Percentiles rank a stretch among this genome's conserved stretches.
phyloP scores from a whole-genome alignment of 2,888 invertebrate species.

The Leucania comma region DNA sequence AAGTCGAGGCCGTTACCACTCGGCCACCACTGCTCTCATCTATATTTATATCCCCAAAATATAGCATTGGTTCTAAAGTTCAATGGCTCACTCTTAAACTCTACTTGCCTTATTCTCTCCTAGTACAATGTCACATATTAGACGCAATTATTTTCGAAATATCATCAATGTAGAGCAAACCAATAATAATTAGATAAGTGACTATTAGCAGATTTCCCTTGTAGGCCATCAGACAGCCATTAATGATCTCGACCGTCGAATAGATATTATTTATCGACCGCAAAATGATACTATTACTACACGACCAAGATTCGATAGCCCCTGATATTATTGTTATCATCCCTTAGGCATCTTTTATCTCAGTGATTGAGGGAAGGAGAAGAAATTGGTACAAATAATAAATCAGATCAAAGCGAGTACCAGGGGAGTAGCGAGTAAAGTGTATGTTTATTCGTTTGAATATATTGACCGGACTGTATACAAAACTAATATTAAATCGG shows the following conservation, averaged over 20 bases:
- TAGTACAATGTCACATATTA: too few species aligned
- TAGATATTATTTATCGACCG: conserved; percentile 29
- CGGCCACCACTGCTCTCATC: too few species aligned
- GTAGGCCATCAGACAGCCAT: conserved; percentile 1
- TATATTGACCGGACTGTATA: background rate
- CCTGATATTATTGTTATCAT: conserved; percentile 15
- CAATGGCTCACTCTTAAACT: background rate
- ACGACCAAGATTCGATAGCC: conserved; percentile 5
- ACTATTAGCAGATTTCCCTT: conserved; percentile 6
- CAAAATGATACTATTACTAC: conserved; percentile 26
- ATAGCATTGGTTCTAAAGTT: background rate
- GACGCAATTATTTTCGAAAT: background rate
- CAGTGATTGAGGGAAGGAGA: conserved; percentile 10
- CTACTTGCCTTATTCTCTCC: too few species aligned
- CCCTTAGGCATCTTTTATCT: conserved; percentile 26
- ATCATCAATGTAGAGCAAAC: background rate
- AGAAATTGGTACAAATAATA: conserved; percentile 7
- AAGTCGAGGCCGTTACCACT: too few species aligned
- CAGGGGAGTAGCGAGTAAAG: background rate
- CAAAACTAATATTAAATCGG: background rate
- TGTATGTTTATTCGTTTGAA: background rate
- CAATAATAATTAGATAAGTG: background rate
- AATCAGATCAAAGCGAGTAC: background rate
- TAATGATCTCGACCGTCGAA: conserved; percentile 22
- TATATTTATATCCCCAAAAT: too few species aligned